Conservation (phyloP, 2,797 vertebrate genomes). For the Urosaurus nigricauda region DNA sequence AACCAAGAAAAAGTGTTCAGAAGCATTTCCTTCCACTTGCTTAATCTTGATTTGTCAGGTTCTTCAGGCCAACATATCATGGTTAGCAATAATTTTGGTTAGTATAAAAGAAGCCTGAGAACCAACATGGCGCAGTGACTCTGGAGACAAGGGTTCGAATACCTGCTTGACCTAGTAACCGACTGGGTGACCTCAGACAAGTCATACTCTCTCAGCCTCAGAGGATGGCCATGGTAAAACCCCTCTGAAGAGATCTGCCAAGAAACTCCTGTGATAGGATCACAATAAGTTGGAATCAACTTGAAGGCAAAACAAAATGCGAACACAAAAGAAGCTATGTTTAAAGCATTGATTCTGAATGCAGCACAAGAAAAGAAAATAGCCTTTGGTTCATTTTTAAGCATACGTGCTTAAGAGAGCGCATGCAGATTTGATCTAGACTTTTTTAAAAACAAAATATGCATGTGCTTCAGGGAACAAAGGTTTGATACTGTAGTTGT, state of each 20-base stretch:
- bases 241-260: too few relatives aligned
- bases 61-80: background rate
- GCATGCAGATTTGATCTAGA: background rate
- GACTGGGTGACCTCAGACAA: too few relatives aligned
- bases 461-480: background rate
- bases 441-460: background rate
- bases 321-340: too few relatives aligned
- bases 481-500: background rate
- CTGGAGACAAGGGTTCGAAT: too few relatives aligned
- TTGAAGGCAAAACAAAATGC: too few relatives aligned
- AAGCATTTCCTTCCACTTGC: background rate
- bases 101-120: slow-evolving; percentile 8
- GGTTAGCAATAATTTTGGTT: background rate
- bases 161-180: too few relatives aligned
- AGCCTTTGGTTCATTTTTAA: background rate
- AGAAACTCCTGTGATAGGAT: too few relatives aligned
- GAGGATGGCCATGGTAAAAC: too few relatives aligned
- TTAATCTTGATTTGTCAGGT: background rate
- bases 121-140: too few relatives aligned
- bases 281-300: too few relatives aligned
- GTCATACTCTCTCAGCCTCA: too few relatives aligned
- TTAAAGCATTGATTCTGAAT: background rate
- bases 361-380: background rate
- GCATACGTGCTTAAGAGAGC: too few relatives aligned
- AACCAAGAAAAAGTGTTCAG: background rate